Conservation (phyloP, 2,888 invertebrate genomes). For the Archips crataeganus region DNA sequence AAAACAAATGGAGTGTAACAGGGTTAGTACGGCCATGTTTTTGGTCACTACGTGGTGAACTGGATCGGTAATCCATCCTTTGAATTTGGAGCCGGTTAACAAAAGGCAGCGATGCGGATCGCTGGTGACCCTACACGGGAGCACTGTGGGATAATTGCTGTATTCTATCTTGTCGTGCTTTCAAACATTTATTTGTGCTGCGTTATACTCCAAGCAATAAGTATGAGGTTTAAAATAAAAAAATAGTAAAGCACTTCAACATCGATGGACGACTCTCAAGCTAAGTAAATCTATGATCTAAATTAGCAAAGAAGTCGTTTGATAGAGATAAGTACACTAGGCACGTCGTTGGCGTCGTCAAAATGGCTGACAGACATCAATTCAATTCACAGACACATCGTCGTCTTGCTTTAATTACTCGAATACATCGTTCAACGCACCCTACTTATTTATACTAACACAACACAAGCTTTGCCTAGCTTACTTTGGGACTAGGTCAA, state of each 20-base stretch:
- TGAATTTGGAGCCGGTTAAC: slow-evolving; percentile 29
- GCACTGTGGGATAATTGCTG: slow-evolving; percentile 13
- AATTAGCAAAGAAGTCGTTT: neutral
- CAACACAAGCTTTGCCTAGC: too few relatives aligned
- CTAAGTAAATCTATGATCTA: neutral
- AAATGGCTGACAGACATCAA: too few relatives aligned
- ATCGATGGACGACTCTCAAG: neutral
- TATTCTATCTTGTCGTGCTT: slow-evolving; percentile 37
- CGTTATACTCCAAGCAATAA: neutral
- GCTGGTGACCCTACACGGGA: slow-evolving; percentile 25
- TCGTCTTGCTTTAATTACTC: too few relatives aligned
- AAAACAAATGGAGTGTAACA: slow-evolving; percentile 23
- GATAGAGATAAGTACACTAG: neutral
- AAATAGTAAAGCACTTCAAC: neutral
- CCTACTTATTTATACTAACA: too few relatives aligned
- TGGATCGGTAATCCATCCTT: slow-evolving; percentile 30
- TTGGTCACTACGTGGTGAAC: slow-evolving; percentile 19
- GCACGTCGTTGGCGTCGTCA: too few relatives aligned
- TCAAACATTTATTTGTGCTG: slow-evolving; percentile 39
- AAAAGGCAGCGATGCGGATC: slow-evolving; percentile 29
- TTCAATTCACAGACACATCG: too few relatives aligned
- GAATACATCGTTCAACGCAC: too few relatives aligned
- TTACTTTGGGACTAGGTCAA: too few relatives aligned
- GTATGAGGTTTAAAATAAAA: neutral
- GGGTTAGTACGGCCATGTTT: slow-evolving; percentile 22